These are phyloP conservation scores for Onychorhynchus coronatus DNA, from an alignment of 2,113 vertebrate species.

Conservation along the genomic window DNA sequence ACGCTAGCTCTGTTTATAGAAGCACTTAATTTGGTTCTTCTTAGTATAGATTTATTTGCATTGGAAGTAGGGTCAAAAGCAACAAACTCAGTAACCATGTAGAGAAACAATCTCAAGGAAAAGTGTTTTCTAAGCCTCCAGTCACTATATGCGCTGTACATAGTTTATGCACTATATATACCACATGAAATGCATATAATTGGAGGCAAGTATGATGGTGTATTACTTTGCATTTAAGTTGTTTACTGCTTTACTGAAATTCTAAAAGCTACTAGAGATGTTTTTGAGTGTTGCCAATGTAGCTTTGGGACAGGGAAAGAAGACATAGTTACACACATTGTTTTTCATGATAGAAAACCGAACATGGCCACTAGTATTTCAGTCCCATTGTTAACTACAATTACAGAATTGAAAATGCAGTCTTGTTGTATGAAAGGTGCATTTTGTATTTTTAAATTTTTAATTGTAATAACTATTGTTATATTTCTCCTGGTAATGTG, in stretches of 20 bases:
- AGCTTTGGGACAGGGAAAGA: neutral
- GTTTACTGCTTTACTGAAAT: neutral
- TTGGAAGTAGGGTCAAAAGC: neutral
- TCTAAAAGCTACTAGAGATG: neutral
- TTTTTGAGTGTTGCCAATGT: neutral
- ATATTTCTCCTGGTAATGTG: neutral
- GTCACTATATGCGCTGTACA: neutral
- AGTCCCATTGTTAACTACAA: neutral
- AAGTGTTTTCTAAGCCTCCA: neutral
- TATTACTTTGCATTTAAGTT: neutral
- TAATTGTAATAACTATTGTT: neutral
- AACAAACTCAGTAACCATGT: neutral
- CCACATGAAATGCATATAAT: neutral
- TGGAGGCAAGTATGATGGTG: neutral
- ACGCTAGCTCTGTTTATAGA: neutral
- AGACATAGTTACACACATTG: neutral
- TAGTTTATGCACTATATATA: neutral
- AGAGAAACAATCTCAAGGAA: neutral
- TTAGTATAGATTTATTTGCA: neutral
- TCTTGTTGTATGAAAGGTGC: neutral
- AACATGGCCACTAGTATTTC: neutral
- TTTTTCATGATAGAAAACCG: neutral
- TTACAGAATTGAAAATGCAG: accelerated
- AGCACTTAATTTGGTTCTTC: neutral
- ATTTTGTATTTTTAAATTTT: neutral